Evolutionary conservation across 2,888 invertebrate genomes (phyloP).

Genomic region (Syrista parreyssii): DNA sequence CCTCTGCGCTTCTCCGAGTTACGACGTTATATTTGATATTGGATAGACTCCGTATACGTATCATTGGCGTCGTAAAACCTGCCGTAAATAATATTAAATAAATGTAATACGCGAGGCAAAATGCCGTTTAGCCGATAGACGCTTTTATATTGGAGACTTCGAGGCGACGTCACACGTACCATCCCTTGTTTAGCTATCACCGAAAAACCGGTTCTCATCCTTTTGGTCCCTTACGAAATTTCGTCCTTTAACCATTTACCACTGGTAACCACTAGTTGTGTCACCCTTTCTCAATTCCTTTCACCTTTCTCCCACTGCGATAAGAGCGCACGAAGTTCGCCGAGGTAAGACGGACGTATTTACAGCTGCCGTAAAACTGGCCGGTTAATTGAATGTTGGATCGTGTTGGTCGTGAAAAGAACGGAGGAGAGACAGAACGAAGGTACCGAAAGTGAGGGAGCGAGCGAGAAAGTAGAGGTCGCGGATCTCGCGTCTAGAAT

Average conservation of each 20-base stretch:
- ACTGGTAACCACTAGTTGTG: neutral
- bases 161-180: neutral
- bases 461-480: conserved; percentile 19
- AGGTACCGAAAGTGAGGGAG: conserved; percentile 3
- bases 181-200: neutral
- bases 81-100: conserved; percentile 66
- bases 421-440: too few species aligned
- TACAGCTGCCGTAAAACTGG: conserved; percentile 41
- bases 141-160: conserved; percentile 15
- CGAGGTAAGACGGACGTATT: conserved; percentile 37
- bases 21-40: conserved; percentile 66
- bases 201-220: neutral
- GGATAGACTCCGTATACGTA: conserved; percentile 64
- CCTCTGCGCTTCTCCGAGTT: conserved; percentile 53
- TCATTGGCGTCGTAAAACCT: conserved; percentile 64
- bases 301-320: neutral
- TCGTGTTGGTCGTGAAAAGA: conserved; percentile 15
- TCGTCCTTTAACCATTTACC: neutral
- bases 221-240: neutral
- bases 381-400: conserved; percentile 43
- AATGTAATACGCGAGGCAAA: conserved; percentile 63
- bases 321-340: neutral
- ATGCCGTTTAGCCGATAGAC: conserved; percentile 52
- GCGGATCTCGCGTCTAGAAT: conserved; percentile 8
- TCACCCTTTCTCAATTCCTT: neutral